Conservation (phyloP, 2,113 vertebrate species). For the Picathartes gymnocephalus region DNA sequence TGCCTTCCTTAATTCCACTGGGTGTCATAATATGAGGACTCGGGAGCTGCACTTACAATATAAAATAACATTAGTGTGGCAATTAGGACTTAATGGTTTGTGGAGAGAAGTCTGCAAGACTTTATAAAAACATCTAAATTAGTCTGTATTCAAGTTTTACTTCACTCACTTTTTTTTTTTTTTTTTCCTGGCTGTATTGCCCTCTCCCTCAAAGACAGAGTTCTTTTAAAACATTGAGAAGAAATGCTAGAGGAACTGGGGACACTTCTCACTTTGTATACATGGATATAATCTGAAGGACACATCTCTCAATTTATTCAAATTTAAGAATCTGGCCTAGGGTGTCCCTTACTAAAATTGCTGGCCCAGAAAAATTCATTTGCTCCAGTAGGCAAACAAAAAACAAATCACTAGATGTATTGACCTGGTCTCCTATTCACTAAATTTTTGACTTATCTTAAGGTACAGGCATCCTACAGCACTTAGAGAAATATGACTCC, state of each 20-base stretch:
- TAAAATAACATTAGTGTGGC: conserved; percentile 66
- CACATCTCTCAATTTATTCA: not conserved
- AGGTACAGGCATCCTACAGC: not conserved
- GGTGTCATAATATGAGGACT: conserved; percentile 26
- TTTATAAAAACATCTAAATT: conserved; percentile 56
- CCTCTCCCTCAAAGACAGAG: not conserved
- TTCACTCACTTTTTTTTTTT: not conserved
- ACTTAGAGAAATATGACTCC: not conserved
- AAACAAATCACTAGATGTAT: not conserved
- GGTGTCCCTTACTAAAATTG: not conserved
- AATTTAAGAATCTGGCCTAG: not conserved
- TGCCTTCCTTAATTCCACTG: conserved; percentile 41
- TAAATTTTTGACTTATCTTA: not conserved
- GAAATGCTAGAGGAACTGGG: not conserved
- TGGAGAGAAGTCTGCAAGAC: conserved; percentile 38
- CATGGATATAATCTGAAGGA: not conserved
- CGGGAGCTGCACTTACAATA: conserved; percentile 12
- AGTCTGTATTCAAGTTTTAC: conserved; percentile 1
- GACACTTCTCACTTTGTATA: not conserved
- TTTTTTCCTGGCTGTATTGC: not conserved
- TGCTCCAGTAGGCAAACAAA: not conserved
- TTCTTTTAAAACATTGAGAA: not conserved
- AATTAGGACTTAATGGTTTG: conserved; percentile 64
- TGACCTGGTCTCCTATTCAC: not conserved
- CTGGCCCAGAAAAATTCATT: not conserved